These are phyloP conservation scores for Rhea pennata DNA, from an alignment of 2,113 vertebrate species.

Conservation along the genomic window DNA sequence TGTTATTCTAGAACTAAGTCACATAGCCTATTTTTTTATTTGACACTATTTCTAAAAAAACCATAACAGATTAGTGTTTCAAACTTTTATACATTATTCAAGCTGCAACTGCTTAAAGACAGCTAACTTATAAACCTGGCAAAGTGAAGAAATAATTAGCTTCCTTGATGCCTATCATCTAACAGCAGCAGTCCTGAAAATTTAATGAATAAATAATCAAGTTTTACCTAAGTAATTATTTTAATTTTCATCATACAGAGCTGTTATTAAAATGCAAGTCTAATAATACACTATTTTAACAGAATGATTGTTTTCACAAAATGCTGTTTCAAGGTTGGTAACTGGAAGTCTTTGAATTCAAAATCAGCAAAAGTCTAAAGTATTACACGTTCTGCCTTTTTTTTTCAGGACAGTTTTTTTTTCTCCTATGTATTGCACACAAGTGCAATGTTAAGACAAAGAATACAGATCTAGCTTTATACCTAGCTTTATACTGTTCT, in stretches of 20 bases:
- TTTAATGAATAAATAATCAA: constrained; percentile 68
- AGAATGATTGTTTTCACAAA: neutral
- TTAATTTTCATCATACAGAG: neutral
- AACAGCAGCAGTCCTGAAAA: constrained; percentile 76
- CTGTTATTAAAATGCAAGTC: neutral
- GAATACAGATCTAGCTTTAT: neutral
- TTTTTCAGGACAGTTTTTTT: neutral
- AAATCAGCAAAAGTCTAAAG: neutral
- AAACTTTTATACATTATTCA: constrained; percentile 48
- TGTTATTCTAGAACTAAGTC: neutral
- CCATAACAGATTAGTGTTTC: constrained; percentile 25
- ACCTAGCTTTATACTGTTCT: neutral
- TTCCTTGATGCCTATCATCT: constrained; percentile 66
- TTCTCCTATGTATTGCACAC: neutral
- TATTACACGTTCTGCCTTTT: neutral
- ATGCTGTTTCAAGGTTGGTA: neutral
- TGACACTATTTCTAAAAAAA: neutral
- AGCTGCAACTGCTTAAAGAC: constrained; percentile 61
- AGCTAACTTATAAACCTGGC: constrained; percentile 63
- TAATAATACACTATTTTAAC: neutral
- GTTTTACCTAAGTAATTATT: neutral
- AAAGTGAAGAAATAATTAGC: constrained; percentile 71
- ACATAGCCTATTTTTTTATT: neutral
- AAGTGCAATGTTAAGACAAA: neutral
- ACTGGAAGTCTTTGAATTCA: neutral